A percentile compares a stretch with the other conserved stretches of the same genome.
Conservation (phyloP, 2,113 vertebrate genomes). For the Terrapene triunguis region DNA sequence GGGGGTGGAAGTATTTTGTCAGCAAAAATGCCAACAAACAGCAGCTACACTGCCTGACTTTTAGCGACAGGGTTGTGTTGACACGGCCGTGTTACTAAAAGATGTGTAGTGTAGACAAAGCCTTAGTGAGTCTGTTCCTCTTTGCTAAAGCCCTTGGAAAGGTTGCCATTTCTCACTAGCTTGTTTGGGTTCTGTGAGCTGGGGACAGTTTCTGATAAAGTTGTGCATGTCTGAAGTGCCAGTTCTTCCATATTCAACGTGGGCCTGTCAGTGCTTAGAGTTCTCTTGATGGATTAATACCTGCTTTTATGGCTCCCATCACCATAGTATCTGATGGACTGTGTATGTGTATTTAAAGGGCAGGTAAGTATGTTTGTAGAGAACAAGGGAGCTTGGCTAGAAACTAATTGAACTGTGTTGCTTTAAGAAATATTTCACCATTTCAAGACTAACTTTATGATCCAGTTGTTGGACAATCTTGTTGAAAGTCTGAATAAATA, state of each 20-base stretch:
- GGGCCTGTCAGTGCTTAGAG: neutral
- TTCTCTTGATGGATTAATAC: neutral
- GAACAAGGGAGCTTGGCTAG: conserved; percentile 86
- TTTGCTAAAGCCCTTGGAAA: neutral
- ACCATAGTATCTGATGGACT: neutral
- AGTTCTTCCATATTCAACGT: neutral
- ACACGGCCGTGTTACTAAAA: too few species aligned
- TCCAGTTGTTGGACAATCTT: conserved; percentile 81
- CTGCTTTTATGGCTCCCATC: neutral
- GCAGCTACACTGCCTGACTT: too few species aligned
- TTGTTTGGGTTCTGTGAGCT: neutral
- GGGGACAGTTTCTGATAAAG: neutral
- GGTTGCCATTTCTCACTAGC: neutral
- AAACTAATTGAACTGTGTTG: conserved; percentile 81
- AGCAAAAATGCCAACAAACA: too few species aligned
- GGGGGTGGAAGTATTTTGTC: too few species aligned
- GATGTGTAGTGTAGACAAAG: neutral
- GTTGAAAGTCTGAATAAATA: conserved; percentile 60
- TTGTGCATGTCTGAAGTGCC: neutral
- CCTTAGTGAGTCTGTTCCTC: neutral
- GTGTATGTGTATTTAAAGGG: conserved; percentile 83
- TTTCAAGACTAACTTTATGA: conserved; percentile 83
- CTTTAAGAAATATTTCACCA: conserved; percentile 79
- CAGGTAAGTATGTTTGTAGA: conserved; percentile 85
- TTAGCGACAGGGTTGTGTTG: too few species aligned